A percentile compares a stretch with the other conserved stretches of the same genome.
phyloP scores from a whole-genome alignment of 2,113 vertebrate species.

The Hemicordylus capensis region DNA sequence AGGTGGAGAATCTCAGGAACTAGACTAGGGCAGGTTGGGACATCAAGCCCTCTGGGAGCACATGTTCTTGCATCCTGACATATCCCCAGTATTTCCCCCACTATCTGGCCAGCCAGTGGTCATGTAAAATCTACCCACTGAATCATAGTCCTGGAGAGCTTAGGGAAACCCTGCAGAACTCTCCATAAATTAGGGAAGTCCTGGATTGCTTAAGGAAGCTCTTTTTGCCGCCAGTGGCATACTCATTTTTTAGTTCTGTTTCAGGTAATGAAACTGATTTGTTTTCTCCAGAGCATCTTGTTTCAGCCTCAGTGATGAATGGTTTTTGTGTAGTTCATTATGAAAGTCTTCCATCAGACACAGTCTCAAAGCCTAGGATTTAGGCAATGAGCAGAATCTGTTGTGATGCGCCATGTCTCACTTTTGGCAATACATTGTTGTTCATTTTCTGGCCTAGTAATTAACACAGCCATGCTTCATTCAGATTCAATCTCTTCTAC shows the following conservation, averaged over 20 bases:
- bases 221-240: too few relatives aligned
- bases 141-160: too few relatives aligned
- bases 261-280: not conserved
- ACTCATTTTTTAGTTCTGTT: not conserved
- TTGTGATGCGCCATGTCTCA: not conserved
- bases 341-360: not conserved
- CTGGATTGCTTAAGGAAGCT: too few relatives aligned
- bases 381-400: not conserved
- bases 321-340: not conserved
- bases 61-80: too few relatives aligned
- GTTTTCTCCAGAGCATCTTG: not conserved
- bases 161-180: too few relatives aligned
- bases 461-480: not conserved
- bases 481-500: not conserved
- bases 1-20: too few relatives aligned
- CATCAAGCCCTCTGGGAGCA: too few relatives aligned
- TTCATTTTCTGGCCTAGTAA: not conserved
- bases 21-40: too few relatives aligned
- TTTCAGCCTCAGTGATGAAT: not conserved
- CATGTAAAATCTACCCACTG: too few relatives aligned
- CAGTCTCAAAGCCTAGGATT: not conserved
- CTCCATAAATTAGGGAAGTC: too few relatives aligned
- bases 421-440: not conserved
- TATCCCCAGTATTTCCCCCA: too few relatives aligned
- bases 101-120: too few relatives aligned